Conservation (phyloP, 2,888 invertebrate species). For the Corythucha ciliata region DNA sequence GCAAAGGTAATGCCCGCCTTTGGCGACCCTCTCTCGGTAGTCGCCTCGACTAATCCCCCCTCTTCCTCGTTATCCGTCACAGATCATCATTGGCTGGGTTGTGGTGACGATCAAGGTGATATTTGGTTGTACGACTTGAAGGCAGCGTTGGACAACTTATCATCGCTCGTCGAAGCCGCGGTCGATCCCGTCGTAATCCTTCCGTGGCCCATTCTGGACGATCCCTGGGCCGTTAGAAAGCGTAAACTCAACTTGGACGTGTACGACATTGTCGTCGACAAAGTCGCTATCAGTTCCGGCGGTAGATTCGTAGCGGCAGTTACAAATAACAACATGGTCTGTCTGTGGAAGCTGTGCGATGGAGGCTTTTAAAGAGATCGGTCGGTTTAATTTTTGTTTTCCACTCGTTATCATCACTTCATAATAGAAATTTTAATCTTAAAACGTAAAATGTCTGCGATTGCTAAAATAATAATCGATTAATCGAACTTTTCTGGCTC, state of each 20-base stretch:
- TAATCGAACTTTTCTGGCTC: too few species aligned
- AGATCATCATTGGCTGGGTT: slow-evolving; percentile 38
- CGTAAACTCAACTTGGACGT: slow-evolving; percentile 39
- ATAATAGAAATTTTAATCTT: too few species aligned
- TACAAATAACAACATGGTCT: slow-evolving; percentile 41
- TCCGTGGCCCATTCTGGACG: slow-evolving; percentile 38
- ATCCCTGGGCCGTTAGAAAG: slow-evolving; percentile 36
- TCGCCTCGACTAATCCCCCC: not conserved
- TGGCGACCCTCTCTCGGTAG: slow-evolving; percentile 7
- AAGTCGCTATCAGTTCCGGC: slow-evolving; percentile 36
- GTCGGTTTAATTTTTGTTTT: too few species aligned
- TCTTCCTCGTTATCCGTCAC: slow-evolving; percentile 25
- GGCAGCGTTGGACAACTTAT: too few species aligned
- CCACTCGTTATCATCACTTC: too few species aligned
- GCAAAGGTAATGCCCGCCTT: slow-evolving; percentile 35
- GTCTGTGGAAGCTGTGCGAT: slow-evolving; percentile 37
- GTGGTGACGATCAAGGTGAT: slow-evolving; percentile 40
- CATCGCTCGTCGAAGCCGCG: slow-evolving; percentile 3
- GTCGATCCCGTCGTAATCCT: slow-evolving; percentile 34
- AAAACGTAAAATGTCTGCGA: too few species aligned
- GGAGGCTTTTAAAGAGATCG: slow-evolving; percentile 2
- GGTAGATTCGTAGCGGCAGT: slow-evolving; percentile 39
- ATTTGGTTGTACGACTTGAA: slow-evolving; percentile 39
- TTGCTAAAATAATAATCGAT: too few species aligned
- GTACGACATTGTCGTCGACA: slow-evolving; percentile 40